Conservation (phyloP, 1,140 invertebrate species). For the Drosophila micromelanica region DNA sequence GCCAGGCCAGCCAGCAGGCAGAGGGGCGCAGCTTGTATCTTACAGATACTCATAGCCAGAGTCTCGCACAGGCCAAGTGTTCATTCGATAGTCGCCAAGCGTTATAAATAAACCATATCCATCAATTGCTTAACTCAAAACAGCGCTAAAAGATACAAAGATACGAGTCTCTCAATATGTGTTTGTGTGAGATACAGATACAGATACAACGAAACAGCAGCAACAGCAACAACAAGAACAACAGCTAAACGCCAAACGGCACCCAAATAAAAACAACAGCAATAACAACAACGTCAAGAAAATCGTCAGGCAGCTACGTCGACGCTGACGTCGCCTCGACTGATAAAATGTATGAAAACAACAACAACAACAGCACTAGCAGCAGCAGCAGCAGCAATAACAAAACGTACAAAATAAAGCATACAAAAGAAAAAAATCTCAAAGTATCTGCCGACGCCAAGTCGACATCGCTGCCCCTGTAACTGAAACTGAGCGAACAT, state of each 20-base stretch:
- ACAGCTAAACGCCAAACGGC: slow-evolving; percentile 55
- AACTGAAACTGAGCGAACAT: slow-evolving; percentile 54
- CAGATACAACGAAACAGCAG: slow-evolving; percentile 56
- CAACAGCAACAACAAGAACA: slow-evolving; percentile 35
- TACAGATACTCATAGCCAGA: slow-evolving; percentile 66
- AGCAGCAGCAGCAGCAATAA: not conserved
- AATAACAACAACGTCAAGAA: slow-evolving; percentile 61
- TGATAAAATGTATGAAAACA: slow-evolving; percentile 74
- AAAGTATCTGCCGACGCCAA: slow-evolving; percentile 71
- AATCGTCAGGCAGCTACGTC: slow-evolving; percentile 54
- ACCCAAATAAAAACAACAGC: slow-evolving; percentile 78
- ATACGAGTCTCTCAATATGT: slow-evolving; percentile 41
- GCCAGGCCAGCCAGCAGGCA: not conserved
- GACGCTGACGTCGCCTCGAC: slow-evolving; percentile 49
- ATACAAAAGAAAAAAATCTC: slow-evolving; percentile 59
- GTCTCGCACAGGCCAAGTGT: slow-evolving; percentile 51
- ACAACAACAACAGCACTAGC: slow-evolving; percentile 34
- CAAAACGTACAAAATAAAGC: slow-evolving; percentile 35
- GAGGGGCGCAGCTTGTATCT: slow-evolving; percentile 57
- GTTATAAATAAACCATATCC: slow-evolving; percentile 83
- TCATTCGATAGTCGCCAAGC: slow-evolving; percentile 76
- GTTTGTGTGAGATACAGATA: slow-evolving; percentile 28
- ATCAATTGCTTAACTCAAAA: slow-evolving; percentile 83
- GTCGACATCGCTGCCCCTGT: slow-evolving; percentile 45
- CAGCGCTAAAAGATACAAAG: slow-evolving; percentile 82